phyloP scores from a whole-genome alignment of 2,113 vertebrate species.

The Macroglossus sobrinus region DNA sequence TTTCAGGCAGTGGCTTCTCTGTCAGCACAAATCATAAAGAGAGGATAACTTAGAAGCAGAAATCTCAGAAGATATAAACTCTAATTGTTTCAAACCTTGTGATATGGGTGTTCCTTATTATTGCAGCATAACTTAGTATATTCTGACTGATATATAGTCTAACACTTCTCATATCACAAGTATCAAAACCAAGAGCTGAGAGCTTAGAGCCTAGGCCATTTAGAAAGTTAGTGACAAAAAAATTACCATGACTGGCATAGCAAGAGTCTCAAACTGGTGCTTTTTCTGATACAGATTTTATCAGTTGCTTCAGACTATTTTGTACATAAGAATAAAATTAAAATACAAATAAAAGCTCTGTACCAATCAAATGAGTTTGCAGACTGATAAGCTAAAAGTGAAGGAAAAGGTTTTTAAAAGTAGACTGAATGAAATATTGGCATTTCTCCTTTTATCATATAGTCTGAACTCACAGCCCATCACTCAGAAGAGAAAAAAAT shows the following conservation, averaged over 20 bases:
- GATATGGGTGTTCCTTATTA: not conserved
- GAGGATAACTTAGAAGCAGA: not conserved
- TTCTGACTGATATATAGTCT: not conserved
- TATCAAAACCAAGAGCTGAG: not conserved
- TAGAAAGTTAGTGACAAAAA: not conserved
- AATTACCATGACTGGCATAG: not conserved
- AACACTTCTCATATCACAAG: not conserved
- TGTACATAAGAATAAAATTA: not conserved
- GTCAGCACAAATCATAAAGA: not conserved
- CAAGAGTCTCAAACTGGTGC: not conserved
- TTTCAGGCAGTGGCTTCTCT: not conserved
- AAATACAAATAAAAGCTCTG: constrained; percentile 32
- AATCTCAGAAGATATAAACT: not conserved
- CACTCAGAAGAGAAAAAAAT: not conserved
- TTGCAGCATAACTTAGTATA: not conserved
- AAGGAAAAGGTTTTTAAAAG: constrained; percentile 36
- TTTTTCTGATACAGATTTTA: not conserved
- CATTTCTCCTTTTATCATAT: constrained; percentile 45
- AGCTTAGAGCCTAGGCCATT: not conserved
- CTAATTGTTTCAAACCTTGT: not conserved
- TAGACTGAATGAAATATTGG: constrained; percentile 1
- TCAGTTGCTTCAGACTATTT: not conserved
- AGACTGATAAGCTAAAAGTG: constrained; percentile 3
- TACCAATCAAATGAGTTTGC: constrained; percentile 14
- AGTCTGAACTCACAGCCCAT: constrained; percentile 46